Percentiles rank a stretch among this genome's conserved stretches.
Evolutionary conservation across 2,113 vertebrate species (phyloP).

Genomic region (Okapia johnstoni): DNA sequence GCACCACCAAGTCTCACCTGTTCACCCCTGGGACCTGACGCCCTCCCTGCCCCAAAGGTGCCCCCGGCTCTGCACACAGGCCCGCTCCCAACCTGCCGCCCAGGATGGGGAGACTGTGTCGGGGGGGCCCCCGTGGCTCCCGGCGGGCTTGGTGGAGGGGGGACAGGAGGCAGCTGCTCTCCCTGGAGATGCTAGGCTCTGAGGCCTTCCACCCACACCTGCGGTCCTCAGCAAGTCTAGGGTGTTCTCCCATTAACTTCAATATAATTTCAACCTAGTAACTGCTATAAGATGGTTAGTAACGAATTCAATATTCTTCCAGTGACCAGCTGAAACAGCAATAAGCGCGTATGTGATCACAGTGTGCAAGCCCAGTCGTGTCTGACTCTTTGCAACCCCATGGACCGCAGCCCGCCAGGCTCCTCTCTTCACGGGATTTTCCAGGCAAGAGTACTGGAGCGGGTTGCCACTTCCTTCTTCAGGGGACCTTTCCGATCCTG

Average conservation of each 20-base stretch:
- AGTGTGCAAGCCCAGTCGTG: neutral
- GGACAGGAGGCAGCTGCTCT: rapidly evolving
- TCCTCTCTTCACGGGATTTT: neutral
- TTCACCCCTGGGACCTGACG: neutral
- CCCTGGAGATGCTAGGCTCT: rapidly evolving
- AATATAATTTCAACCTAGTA: neutral
- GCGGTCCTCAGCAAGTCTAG: neutral
- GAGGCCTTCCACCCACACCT: neutral
- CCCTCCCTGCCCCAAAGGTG: neutral
- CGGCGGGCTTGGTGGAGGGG: rapidly evolving
- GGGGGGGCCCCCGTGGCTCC: neutral
- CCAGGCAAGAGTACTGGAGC: rapidly evolving
- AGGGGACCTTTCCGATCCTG: neutral
- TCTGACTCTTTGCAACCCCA: neutral
- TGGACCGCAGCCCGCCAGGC: neutral
- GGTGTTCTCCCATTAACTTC: neutral
- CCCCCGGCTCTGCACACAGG: rapidly evolving
- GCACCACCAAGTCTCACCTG: neutral
- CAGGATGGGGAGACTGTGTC: rapidly evolving
- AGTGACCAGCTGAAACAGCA: neutral
- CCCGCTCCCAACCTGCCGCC: neutral
- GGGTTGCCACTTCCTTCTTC: rapidly evolving
- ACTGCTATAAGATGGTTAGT: neutral
- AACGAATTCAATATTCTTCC: neutral
- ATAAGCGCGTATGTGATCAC: neutral